These are phyloP conservation scores for Gorsachius magnificus DNA, from an alignment of 2,797 vertebrate species.

Conservation along the genomic window DNA sequence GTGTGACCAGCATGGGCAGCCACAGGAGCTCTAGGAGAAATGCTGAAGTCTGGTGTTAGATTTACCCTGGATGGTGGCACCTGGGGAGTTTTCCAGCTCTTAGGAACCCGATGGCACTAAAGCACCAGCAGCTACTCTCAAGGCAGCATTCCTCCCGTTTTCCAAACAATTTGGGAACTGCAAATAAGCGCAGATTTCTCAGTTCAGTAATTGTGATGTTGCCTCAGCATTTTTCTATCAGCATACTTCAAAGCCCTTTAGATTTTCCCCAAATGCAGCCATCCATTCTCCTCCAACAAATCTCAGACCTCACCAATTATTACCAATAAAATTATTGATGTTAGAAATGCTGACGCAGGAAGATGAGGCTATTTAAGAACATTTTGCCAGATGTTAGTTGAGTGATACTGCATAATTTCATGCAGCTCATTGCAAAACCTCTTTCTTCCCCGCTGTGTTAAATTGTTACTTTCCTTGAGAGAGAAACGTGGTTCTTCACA, in stretches of 20 bases:
- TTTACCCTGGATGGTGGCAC: not conserved
- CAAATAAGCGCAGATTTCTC: not conserved
- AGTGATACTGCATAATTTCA: not conserved
- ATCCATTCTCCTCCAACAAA: slow-evolving; percentile 22
- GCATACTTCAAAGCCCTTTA: slow-evolving; percentile 3
- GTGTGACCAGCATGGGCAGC: not conserved
- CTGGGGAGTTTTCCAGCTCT: not conserved
- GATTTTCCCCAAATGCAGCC: not conserved
- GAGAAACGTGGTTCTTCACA: not conserved
- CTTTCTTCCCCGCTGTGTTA: slow-evolving; percentile 13
- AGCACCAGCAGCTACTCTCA: not conserved
- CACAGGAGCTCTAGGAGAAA: not conserved
- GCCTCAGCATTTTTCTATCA: slow-evolving; percentile 7
- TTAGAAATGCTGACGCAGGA: slow-evolving; percentile 25
- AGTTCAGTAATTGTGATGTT: not conserved
- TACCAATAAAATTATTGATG: slow-evolving; percentile 41
- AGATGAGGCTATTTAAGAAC: slow-evolving; percentile 3
- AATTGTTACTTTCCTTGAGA: slow-evolving; percentile 17
- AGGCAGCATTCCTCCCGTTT: not conserved
- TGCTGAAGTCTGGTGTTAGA: not conserved
- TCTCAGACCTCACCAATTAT: slow-evolving; percentile 1
- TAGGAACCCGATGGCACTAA: not conserved
- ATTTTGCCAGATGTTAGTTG: slow-evolving; percentile 2
- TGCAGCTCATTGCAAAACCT: not conserved
- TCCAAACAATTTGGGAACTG: slow-evolving; percentile 2